Base-by-base conservation (phyloP, 2,797 vertebrate genomes). In the Chiroxiphia lanceolata region DNA sequence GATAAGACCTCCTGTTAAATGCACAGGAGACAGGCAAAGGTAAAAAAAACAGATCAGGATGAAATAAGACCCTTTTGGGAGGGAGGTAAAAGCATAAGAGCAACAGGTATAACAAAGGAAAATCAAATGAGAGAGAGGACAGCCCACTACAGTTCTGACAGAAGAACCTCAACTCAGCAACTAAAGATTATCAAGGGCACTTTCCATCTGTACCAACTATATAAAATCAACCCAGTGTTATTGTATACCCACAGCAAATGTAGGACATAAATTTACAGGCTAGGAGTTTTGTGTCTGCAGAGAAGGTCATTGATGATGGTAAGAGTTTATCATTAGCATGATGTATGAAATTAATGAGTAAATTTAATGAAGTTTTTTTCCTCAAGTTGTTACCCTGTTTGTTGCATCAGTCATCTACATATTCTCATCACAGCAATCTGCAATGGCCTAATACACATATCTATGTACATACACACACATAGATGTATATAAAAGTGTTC, bases 21-120 rank as follows among this genome's bases (percentile, higher is more conserved):
- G 8, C 3, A 6, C 6, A 25, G 5, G 25, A 68, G 18, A 27
- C 1, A 45, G 4, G 9, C 10, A 61, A 63, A 65, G 61, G 0
- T 13, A 40, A 27, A 51, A 60, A 64, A 51, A 8, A 1, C 17
- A 48, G 17, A 51, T 38, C 53, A 71, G 13, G 25, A 84, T n/a
- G 18, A 79, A 89, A 69, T 34, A 33, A 69, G 17, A 72, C 2
- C 1, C 10, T 67, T 77, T 48, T 25, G 10, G 11, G 17, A 84
- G 13, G 4, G 31, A 63, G 7, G 4, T 1, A 82, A 38, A 9
- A 79, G 13, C 10, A 44, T 44, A 63, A 75, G 15, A 81, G 2
- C 8, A 74, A 27, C 0, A 12, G 59, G 11, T 38, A 20, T 42
- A 71, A 75, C 8, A 22, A n/a, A 71, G 11, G 25, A 69, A 85